Percentiles rank a stretch among this genome's conserved stretches.
phyloP scores from a whole-genome alignment of 2,113 vertebrate genomes.

The Paradisaea rubra region DNA sequence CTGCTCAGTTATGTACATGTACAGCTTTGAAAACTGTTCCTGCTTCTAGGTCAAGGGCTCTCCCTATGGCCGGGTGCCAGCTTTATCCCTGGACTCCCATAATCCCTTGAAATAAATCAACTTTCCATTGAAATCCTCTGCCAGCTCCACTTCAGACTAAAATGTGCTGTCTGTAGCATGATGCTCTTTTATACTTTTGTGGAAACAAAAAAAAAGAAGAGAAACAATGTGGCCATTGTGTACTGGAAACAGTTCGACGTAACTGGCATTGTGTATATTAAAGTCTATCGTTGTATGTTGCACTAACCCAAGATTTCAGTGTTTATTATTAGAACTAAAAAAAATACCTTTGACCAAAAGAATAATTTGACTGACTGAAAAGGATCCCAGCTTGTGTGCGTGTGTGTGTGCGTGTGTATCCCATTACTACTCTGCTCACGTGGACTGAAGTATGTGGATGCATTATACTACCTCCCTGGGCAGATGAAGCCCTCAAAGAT shows the following conservation, averaged over 20 bases:
- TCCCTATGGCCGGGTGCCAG: slow-evolving; percentile 71
- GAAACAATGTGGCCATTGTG: slow-evolving; percentile 38
- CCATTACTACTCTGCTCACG: not conserved
- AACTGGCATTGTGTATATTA: not conserved
- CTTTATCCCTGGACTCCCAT: slow-evolving; percentile 67
- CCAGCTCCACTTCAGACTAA: slow-evolving; percentile 64
- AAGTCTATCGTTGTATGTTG: not conserved
- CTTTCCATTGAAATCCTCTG: slow-evolving; percentile 71
- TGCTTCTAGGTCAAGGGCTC: slow-evolving; percentile 78
- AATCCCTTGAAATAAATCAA: slow-evolving; percentile 76
- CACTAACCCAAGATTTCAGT: not conserved
- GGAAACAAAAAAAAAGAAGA: not conserved
- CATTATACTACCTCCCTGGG: not conserved
- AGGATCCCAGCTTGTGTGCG: not conserved
- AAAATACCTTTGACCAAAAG: not conserved
- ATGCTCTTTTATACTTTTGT: slow-evolving; percentile 50
- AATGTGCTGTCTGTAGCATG: slow-evolving; percentile 37
- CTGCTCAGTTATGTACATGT: slow-evolving; percentile 43
- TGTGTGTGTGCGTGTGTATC: not conserved
- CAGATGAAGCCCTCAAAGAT: slow-evolving; percentile 15
- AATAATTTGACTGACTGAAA: not conserved
- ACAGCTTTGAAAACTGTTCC: slow-evolving; percentile 61
- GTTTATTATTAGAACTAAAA: slow-evolving; percentile 30
- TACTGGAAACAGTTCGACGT: not conserved
- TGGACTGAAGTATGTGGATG: not conserved